Base-by-base conservation (phyloP, 1,140 invertebrate genomes). In the Lepidurus packardi region DNA sequence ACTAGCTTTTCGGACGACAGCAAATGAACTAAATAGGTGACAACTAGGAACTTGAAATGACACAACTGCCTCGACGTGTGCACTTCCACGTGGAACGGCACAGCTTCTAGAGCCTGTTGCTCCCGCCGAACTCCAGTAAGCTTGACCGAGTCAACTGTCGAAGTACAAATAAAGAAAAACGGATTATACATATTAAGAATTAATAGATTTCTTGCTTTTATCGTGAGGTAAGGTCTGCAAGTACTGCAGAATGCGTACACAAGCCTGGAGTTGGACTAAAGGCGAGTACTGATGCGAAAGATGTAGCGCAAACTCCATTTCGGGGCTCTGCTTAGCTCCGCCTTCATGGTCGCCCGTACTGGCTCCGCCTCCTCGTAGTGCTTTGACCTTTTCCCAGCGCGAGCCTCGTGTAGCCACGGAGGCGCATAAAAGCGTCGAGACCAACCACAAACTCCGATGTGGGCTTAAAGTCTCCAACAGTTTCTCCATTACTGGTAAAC, bases 401-500 rank as follows among this genome's bases (percentile, higher is more conserved):
- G 78, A 45, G 11, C 78, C 78, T 21, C 77, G 75, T 1, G 76
- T 81, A 8, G 82, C 77, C 34, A 80, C 78, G 43, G 81, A 82
- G 65, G 81, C 79, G 76, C 83, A 79, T 16, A 84, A 78, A 13
- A 84, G 83, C 16, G 85, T 82, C 34, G 86, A 77, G 43, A 85
- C 81, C 11, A 86, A 86, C 89, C 94, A 93, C 1, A 98, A 86
- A 84, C 93, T 90, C 44, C 91, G 86, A 43, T 90, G 86, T 1
- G 89, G 85, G 45, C 89, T 88, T 1, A 97, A 84, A 1, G 93
- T 91, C 44, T 89, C 86, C 6, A 97, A 84, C 0, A 98, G 85
- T 80, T 94, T 93, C 6, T 87, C 88, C 80, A 96, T 96, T 1
- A 98, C 84, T 0, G 92, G 90, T 43, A 92, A 84, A 53, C 94